These are phyloP conservation scores for Andrena flavipes DNA, from an alignment of 2,888 invertebrate species.

Conservation along the genomic window DNA sequence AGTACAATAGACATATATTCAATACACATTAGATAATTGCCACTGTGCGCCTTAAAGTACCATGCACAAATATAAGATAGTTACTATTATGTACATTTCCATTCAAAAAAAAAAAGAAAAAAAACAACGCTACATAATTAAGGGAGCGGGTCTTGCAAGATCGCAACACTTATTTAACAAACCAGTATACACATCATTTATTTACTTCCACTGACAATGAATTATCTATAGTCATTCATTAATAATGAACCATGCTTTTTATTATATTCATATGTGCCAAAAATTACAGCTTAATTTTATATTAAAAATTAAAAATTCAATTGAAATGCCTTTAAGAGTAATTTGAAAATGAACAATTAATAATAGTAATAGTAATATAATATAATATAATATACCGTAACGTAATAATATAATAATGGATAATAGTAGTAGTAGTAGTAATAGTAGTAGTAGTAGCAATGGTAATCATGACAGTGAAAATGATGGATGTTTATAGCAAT, in stretches of 20 bases:
- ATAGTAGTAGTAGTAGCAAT: constrained; percentile 45
- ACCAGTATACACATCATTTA: constrained; percentile 82
- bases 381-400: constrained; percentile 54
- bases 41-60: constrained; percentile 52
- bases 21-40: constrained; percentile 42
- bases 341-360: constrained; percentile 79
- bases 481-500: constrained; percentile 43
- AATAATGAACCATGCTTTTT: constrained; percentile 78
- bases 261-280: constrained; percentile 74
- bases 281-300: constrained; percentile 79
- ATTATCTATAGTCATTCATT: constrained; percentile 77
- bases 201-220: constrained; percentile 81
- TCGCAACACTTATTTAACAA: constrained; percentile 80
- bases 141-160: constrained; percentile 69
- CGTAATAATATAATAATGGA: constrained; percentile 57
- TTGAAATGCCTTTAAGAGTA: constrained; percentile 81
- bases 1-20: constrained; percentile 65
- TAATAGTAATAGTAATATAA: constrained; percentile 57
- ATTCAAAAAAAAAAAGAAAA: constrained; percentile 21
- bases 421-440: constrained; percentile 61
- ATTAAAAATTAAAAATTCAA: constrained; percentile 78
- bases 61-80: constrained; percentile 59
- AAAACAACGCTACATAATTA: constrained; percentile 40
- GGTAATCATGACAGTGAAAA: constrained; percentile 15
- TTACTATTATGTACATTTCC: constrained; percentile 53